A percentile compares a stretch with the other conserved stretches of the same genome.
Evolutionary conservation across 2,797 vertebrate genomes (phyloP).

Genomic region (Poeciliopsis gracilis): DNA sequence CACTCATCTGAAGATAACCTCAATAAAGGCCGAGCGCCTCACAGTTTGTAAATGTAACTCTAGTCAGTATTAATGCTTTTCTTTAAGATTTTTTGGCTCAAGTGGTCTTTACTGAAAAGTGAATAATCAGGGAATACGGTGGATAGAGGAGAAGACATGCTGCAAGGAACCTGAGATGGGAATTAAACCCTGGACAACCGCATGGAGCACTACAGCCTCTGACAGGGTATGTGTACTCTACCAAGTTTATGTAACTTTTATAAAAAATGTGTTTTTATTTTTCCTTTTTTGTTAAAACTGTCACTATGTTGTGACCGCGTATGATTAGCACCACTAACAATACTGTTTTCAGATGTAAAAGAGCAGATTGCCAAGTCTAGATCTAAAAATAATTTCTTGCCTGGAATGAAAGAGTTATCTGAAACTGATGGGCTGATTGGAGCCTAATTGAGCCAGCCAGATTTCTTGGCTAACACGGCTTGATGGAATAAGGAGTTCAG

Average conservation of each 20-base stretch:
- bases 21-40: background rate
- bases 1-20: background rate
- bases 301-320: no score
- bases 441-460: background rate
- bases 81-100: no score
- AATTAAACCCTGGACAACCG: no score
- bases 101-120: no score
- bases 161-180: no score
- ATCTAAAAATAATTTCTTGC: background rate
- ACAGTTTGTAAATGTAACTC: background rate
- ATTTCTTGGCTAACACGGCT: background rate
- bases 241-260: no score
- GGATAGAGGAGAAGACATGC: no score
- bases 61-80: background rate
- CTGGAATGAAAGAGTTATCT: background rate
- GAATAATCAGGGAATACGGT: no score
- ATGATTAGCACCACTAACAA: background rate
- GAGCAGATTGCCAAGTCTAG: background rate
- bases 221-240: no score
- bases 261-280: no score
- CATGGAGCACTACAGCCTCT: no score
- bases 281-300: no score
- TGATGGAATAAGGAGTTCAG: background rate
- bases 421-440: background rate
- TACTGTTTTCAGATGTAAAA: background rate